Evolutionary conservation across 1,140 invertebrate species (phyloP).

Genomic region (Drosophila aff.): DNA sequence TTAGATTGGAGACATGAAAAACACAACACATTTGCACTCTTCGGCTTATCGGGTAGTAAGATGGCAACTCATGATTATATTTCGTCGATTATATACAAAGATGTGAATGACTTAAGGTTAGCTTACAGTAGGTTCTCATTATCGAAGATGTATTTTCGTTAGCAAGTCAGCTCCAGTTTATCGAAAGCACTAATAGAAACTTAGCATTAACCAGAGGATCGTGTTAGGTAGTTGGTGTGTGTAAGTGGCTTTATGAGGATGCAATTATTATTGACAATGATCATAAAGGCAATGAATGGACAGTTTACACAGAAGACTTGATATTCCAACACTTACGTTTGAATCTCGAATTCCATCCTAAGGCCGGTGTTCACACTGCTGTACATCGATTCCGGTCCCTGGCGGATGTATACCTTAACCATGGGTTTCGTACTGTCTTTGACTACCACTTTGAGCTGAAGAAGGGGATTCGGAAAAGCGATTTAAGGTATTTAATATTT

Average conservation of each 20-base stretch:
- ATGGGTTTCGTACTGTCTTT: conserved; percentile 48
- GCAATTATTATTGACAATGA: conserved; percentile 16
- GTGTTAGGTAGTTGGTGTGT: conserved; percentile 24
- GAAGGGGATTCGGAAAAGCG: not conserved
- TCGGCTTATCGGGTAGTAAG: conserved; percentile 23
- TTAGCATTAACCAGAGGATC: conserved; percentile 62
- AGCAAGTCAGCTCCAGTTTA: conserved; percentile 72
- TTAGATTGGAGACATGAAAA: conserved; percentile 46
- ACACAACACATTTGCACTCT: conserved; percentile 30
- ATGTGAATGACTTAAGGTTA: conserved; percentile 53
- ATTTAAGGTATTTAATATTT: not conserved
- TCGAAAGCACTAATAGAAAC: conserved; percentile 77
- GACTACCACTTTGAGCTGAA: conserved; percentile 67
- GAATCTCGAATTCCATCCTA: conserved; percentile 74
- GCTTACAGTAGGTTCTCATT: conserved; percentile 62
- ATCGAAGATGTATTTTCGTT: conserved; percentile 47
- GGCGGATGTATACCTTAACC: conserved; percentile 69
- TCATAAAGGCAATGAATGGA: conserved; percentile 23
- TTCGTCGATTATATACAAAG: conserved; percentile 37
- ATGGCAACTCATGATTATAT: conserved; percentile 34
- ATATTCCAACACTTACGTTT: conserved; percentile 53
- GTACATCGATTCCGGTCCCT: conserved; percentile 56
- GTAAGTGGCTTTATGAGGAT: conserved; percentile 10
- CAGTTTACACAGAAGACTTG: not conserved
- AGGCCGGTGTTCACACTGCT: conserved; percentile 74